Percentiles rank a stretch among this genome's conserved stretches.
phyloP scores from a whole-genome alignment of 2,113 vertebrate genomes.

The Cyanocitta stelleri region DNA sequence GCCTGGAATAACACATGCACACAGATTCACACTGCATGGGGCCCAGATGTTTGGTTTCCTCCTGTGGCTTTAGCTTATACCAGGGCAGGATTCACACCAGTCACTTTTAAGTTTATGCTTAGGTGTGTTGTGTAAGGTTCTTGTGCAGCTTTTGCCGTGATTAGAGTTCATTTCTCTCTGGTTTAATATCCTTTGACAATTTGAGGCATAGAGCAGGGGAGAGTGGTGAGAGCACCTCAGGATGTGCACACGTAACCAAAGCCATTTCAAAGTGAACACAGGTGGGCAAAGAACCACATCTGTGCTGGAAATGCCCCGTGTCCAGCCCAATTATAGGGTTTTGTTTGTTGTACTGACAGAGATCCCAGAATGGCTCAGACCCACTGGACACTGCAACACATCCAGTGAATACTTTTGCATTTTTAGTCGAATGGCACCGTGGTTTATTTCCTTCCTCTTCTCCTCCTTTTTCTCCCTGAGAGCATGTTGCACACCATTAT shows the following conservation, averaged over 20 bases:
- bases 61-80: background rate
- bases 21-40: background rate
- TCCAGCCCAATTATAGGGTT: accelerated
- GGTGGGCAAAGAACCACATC: accelerated
- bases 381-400: background rate
- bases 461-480: background rate
- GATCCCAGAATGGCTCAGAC: background rate
- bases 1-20: accelerated
- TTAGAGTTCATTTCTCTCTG: background rate
- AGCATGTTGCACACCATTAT: background rate
- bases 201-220: background rate
- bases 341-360: background rate
- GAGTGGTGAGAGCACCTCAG: background rate
- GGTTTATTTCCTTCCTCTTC: background rate
- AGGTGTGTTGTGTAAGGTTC: background rate
- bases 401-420: constrained; percentile 41
- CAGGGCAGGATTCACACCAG: background rate
- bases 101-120: background rate
- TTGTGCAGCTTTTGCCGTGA: accelerated
- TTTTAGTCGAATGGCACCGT: background rate
- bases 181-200: background rate
- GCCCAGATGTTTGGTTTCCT: background rate
- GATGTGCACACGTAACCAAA: background rate
- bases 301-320: background rate
- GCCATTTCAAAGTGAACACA: background rate